phyloP scores from a whole-genome alignment of 2,888 invertebrate species.

The Synanthedon tipuliformis region DNA sequence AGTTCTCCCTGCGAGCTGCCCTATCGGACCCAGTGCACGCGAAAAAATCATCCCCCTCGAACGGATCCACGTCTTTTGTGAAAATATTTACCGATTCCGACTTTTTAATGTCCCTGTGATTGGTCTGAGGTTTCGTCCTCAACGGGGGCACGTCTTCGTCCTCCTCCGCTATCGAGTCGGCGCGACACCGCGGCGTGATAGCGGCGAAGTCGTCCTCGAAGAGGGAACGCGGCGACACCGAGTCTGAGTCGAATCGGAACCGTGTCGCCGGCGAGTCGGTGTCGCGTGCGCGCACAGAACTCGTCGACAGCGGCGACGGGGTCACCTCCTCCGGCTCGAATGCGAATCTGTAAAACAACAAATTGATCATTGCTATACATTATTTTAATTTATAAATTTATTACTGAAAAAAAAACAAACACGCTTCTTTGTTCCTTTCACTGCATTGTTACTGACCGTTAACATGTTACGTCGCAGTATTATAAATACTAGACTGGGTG shows the following conservation, averaged over 20 bases:
- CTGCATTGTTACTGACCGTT: too few species aligned
- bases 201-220: constrained; percentile 81
- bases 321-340: constrained; percentile 50
- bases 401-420: not conserved
- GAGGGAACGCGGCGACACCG: constrained; percentile 52
- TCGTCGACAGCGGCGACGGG: constrained; percentile 42
- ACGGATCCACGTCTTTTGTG: constrained; percentile 86
- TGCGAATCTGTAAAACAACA: constrained; percentile 30
- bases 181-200: constrained; percentile 41
- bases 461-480: too few species aligned
- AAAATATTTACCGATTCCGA: constrained; percentile 93
- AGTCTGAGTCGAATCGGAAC: constrained; percentile 60
- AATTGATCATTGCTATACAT: not conserved
- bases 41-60: constrained; percentile 91
- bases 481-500: too few species aligned
- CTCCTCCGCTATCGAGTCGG: constrained; percentile 60
- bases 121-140: constrained; percentile 31
- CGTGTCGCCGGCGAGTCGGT: constrained; percentile 42
- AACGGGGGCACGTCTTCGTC: constrained; percentile 57
- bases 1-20: constrained; percentile 56
- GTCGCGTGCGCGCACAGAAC: constrained; percentile 38
- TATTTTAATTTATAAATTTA: too few species aligned
- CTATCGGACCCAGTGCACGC: constrained; percentile 65
- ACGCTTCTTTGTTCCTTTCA: not conserved
- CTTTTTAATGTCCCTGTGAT: constrained; percentile 80